A percentile compares a stretch with the other conserved stretches of the same genome.
These are phyloP conservation scores for Entomobrya multifasciata DNA, from an alignment of 2,888 invertebrate genomes.

Conservation along the genomic window DNA sequence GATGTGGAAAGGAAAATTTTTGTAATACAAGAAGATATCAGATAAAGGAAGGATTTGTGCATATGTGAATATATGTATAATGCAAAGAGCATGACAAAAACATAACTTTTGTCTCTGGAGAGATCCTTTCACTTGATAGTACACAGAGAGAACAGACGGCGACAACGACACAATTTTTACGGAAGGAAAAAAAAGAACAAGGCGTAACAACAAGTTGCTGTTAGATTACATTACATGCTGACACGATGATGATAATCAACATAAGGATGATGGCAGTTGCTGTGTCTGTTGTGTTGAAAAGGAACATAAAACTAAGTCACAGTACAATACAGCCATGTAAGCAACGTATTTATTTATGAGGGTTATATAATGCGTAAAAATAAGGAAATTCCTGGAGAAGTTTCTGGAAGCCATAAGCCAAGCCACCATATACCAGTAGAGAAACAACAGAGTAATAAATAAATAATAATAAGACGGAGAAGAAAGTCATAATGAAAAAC, in stretches of 20 bases:
- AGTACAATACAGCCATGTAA: not conserved
- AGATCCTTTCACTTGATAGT: not conserved
- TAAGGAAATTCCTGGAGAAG: too few species aligned
- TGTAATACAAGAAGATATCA: conserved; percentile 29
- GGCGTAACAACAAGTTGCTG: conserved; percentile 42
- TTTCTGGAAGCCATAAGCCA: too few species aligned
- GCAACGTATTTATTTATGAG: too few species aligned
- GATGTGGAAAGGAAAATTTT: conserved; percentile 40
- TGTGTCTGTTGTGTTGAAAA: not conserved
- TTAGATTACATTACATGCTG: conserved; percentile 12
- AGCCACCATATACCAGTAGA: too few species aligned
- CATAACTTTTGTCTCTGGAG: conserved; percentile 11
- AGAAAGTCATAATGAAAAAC: not conserved
- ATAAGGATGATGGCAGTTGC: not conserved
- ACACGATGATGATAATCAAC: not conserved
- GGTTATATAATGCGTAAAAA: too few species aligned
- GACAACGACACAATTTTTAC: not conserved
- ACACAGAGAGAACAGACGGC: not conserved
- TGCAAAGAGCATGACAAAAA: not conserved
- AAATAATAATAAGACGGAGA: not conserved
- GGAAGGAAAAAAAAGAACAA: not conserved
- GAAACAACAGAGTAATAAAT: too few species aligned
- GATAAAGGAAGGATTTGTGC: not conserved
- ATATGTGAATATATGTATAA: not conserved
- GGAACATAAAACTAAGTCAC: not conserved